Conservation (phyloP, 2,113 vertebrate species). For the Mesembrinibis cayennensis region DNA sequence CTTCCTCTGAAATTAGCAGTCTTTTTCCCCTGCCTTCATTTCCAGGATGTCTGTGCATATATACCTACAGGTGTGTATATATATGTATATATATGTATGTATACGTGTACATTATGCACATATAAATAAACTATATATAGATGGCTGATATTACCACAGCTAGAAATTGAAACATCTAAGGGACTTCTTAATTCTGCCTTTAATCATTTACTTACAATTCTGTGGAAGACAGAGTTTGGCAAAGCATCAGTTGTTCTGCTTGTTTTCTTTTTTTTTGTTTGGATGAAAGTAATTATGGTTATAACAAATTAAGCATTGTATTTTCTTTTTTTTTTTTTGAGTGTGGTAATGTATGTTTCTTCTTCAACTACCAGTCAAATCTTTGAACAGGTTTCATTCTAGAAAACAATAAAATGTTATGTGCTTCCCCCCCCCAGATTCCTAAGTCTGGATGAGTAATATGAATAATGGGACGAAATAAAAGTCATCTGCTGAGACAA, state of each 20-base stretch:
- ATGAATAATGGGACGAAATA: background rate
- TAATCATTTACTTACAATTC: constrained; percentile 36
- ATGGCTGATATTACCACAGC: constrained; percentile 34
- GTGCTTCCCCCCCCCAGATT: rapidly evolving
- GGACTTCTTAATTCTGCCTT: constrained; percentile 14
- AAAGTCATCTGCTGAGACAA: background rate
- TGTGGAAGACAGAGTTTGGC: constrained; percentile 28
- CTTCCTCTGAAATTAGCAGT: background rate
- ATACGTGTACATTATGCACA: background rate
- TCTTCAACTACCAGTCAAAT: background rate
- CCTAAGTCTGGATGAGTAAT: background rate
- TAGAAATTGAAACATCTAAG: background rate
- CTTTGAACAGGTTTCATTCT: constrained; percentile 6
- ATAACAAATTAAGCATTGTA: constrained; percentile 42
- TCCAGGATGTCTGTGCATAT: background rate
- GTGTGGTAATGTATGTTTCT: background rate
- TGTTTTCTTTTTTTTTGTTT: constrained; percentile 42
- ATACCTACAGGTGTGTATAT: background rate
- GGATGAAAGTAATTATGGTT: constrained; percentile 50
- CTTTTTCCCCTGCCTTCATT: background rate
- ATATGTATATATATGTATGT: background rate
- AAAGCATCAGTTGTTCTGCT: constrained; percentile 27
- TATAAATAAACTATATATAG: background rate
- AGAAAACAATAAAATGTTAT: background rate
- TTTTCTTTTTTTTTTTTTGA: constrained; percentile 4